phyloP scores from a whole-genome alignment of 2,797 vertebrate species.

The Salarias fasciatus region DNA sequence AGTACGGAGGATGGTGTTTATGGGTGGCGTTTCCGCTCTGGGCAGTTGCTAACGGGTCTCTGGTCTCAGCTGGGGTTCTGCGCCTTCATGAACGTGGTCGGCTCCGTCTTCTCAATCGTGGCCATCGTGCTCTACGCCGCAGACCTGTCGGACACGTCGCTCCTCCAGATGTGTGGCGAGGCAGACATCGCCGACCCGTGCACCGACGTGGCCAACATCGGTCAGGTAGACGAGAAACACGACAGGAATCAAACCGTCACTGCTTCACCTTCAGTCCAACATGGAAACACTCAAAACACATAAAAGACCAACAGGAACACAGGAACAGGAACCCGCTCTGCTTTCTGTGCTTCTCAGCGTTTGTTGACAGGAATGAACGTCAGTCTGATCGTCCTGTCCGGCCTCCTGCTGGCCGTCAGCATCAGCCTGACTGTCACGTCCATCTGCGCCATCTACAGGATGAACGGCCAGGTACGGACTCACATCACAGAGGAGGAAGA shows the following conservation, averaged over 20 bases:
- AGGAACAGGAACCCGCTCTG: too few species aligned
- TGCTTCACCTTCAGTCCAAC: too few species aligned
- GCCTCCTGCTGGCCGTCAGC: conserved; percentile 65
- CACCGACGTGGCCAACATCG: not conserved
- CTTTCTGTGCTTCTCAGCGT: conserved; percentile 42
- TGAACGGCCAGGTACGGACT: too few species aligned
- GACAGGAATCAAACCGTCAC: too few species aligned
- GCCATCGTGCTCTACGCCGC: conserved; percentile 43
- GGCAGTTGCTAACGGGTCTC: too few species aligned
- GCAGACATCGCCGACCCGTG: conserved; percentile 21
- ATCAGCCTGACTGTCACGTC: conserved; percentile 50
- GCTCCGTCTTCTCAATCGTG: conserved; percentile 6
- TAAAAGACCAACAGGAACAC: too few species aligned
- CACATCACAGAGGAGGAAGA: too few species aligned
- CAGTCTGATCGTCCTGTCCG: conserved; percentile 59
- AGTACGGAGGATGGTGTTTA: too few species aligned
- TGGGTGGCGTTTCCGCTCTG: too few species aligned
- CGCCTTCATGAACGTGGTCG: conserved; percentile 30
- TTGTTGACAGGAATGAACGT: conserved; percentile 50
- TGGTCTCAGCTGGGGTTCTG: conserved; percentile 27
- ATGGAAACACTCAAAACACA: too few species aligned
- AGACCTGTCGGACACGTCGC: not conserved
- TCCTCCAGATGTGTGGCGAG: conserved; percentile 3
- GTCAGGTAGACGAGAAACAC: conserved; percentile 40
- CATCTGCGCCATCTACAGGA: too few species aligned